A percentile compares a stretch with the other conserved stretches of the same genome.
Conservation (phyloP, 2,113 vertebrate species). For the Aspidoscelis tigris region DNA sequence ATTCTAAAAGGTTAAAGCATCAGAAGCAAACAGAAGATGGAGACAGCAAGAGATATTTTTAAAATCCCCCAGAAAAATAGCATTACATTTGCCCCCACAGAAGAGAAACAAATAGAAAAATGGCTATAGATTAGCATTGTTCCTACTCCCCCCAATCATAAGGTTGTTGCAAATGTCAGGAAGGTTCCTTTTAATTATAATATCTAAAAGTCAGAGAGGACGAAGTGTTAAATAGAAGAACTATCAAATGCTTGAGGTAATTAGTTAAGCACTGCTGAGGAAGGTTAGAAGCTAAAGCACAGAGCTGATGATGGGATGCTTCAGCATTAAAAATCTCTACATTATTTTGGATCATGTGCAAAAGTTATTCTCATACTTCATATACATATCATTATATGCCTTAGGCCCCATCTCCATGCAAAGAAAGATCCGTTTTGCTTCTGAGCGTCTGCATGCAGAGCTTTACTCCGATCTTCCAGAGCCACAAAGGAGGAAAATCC, state of each 20-base stretch:
- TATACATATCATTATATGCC: no score
- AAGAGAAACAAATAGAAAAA: not conserved
- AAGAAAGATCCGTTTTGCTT: no score
- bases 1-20: constrained; percentile 55
- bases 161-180: constrained; percentile 6
- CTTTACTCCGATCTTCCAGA: no score
- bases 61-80: not conserved
- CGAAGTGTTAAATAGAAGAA: constrained; percentile 27
- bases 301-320: not conserved
- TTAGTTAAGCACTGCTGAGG: not conserved
- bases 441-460: no score
- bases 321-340: not conserved
- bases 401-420: no score
- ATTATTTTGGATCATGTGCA: constrained; percentile 5
- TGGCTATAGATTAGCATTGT: no score
- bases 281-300: not conserved
- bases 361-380: no score
- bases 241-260: not conserved
- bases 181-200: constrained; percentile 30
- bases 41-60: constrained; percentile 26
- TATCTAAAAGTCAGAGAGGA: constrained; percentile 28
- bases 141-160: not conserved
- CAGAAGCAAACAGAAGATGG: constrained; percentile 66
- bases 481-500: no score
- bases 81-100: not conserved